A percentile compares a stretch with the other conserved stretches of the same genome.
phyloP scores from a whole-genome alignment of 1,140 invertebrate species.

The Schlechtendalia chinensis region DNA sequence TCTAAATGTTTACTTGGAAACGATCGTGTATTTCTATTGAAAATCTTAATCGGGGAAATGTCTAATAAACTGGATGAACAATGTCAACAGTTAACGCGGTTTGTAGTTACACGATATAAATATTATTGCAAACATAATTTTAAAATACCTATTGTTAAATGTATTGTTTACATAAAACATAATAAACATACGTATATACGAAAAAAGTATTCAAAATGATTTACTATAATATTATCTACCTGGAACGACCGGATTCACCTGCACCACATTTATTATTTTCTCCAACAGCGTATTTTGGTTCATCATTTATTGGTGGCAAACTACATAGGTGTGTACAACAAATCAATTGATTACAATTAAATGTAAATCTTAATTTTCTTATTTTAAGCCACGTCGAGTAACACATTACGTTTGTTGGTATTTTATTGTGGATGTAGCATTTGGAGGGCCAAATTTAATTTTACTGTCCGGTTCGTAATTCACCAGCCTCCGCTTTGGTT shows the following conservation, averaged over 20 bases:
- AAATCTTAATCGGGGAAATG: background rate
- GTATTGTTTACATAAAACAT: background rate
- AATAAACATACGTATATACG: background rate
- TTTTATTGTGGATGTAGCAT: constrained; percentile 21
- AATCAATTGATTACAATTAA: background rate
- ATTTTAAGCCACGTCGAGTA: background rate
- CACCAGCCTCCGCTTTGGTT: background rate
- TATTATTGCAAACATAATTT: background rate
- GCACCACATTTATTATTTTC: background rate
- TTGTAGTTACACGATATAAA: background rate
- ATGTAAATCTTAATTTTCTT: background rate
- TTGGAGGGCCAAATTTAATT: constrained; percentile 1
- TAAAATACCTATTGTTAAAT: background rate
- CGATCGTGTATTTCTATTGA: background rate
- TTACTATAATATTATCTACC: background rate
- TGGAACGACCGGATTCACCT: background rate
- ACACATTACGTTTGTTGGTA: background rate
- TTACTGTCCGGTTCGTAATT: background rate
- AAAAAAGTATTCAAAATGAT: background rate
- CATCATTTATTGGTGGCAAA: background rate
- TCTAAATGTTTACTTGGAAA: background rate
- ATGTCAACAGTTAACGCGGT: background rate
- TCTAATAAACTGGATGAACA: background rate
- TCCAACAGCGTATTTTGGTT: background rate
- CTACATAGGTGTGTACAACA: background rate